These are phyloP conservation scores for Crematogaster levior DNA, from an alignment of 2,888 invertebrate species.

Conservation along the genomic window DNA sequence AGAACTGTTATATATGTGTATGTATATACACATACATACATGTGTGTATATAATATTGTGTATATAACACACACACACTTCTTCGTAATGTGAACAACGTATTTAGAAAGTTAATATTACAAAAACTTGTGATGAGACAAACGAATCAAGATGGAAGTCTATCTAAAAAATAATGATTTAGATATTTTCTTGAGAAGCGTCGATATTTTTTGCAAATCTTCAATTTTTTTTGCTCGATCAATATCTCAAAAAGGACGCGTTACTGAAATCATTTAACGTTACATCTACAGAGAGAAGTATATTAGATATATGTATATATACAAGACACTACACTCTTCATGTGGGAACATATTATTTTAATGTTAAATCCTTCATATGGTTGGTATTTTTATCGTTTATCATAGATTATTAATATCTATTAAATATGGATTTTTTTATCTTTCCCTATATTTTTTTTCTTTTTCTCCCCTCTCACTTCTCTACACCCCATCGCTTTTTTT, in stretches of 20 bases:
- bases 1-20: neutral
- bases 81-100: constrained; percentile 14
- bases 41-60: neutral
- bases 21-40: neutral
- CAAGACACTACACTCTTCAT: constrained; percentile 85
- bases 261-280: constrained; percentile 72
- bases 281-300: constrained; percentile 83
- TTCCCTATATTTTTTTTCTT: constrained; percentile 51
- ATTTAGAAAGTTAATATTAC: constrained; percentile 31
- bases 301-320: constrained; percentile 83
- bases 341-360: constrained; percentile 83
- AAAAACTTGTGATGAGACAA: neutral
- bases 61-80: no score
- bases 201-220: constrained; percentile 55
- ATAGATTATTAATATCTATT: constrained; percentile 76
- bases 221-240: constrained; percentile 69
- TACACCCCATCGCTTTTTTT: constrained; percentile 52
- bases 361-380: constrained; percentile 79
- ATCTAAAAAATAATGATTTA: constrained; percentile 26
- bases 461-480: constrained; percentile 30
- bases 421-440: constrained; percentile 58
- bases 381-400: constrained; percentile 81
- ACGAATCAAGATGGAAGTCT: constrained; percentile 39
- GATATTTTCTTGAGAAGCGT: constrained; percentile 5
- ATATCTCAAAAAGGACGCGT: constrained; percentile 74